A percentile compares a stretch with the other conserved stretches of the same genome.
Evolutionary conservation across 2,888 invertebrate genomes (phyloP).

Genomic region (Leptinotarsa peninsularis): DNA sequence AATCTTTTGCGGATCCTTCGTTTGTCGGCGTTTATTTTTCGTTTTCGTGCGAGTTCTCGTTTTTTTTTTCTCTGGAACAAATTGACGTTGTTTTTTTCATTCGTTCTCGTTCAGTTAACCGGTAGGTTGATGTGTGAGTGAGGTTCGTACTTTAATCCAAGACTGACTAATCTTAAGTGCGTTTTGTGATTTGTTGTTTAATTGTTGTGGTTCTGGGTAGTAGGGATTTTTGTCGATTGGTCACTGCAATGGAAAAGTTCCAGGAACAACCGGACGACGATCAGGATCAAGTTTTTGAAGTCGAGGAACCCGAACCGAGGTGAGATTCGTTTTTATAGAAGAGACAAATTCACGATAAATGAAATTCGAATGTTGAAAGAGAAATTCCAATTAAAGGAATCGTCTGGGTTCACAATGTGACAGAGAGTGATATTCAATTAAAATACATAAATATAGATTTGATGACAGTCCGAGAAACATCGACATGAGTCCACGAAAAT

Average conservation of each 20-base stretch:
- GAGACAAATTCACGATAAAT: neutral
- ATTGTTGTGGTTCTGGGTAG: conserved; percentile 32
- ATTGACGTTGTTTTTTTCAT: conserved; percentile 29
- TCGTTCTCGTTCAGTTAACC: conserved; percentile 37
- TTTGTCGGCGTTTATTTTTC: conserved; percentile 47
- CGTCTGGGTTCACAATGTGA: no score
- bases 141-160: conserved; percentile 44
- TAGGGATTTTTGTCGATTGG: conserved; percentile 15
- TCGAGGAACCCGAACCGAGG: conserved; percentile 73
- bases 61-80: conserved; percentile 47
- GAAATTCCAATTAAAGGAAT: neutral
- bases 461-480: no score
- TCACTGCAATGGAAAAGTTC: conserved; percentile 74
- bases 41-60: conserved; percentile 40
- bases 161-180: conserved; percentile 62
- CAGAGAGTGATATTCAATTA: no score
- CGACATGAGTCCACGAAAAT: no score
- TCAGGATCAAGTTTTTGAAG: conserved; percentile 80
- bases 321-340: conserved; percentile 49
- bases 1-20: conserved; percentile 20
- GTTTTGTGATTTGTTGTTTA: conserved; percentile 40
- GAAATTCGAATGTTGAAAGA: neutral
- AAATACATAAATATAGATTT: no score
- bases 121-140: conserved; percentile 44
- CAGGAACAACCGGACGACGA: conserved; percentile 80